Evolutionary conservation across 1,140 invertebrate species (phyloP), one percentile per base, ranked within the genome.

Genomic region (Drosophila burlai): DNA sequence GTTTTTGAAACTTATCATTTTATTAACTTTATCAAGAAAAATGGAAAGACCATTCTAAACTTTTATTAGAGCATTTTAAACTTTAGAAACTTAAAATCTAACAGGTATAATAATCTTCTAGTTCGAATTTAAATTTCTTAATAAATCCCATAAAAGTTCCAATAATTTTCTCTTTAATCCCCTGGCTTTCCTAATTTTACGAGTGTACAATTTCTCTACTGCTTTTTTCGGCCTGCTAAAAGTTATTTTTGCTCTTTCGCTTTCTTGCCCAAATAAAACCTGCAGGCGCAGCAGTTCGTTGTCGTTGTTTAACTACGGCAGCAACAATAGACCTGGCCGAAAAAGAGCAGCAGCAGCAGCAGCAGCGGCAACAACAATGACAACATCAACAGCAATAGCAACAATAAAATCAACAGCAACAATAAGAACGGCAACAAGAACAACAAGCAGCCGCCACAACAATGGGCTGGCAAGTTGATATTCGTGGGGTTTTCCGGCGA

Each of bases 241-340:
- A 81, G 60, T 84, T 84, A 78, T 83, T 62, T 81, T 73, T 55
- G 29, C 52, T 60, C 36, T 75, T 58, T 49, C 60, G 50, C 60
- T 52, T 75, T 76, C 52, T 76, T 76, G 54, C 38, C 62, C 73
- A 83, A 77, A 87, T 81, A 81, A 79, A 87, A 84, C 58, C 84
- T 87, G 84, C 84, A 87, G 84, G 84, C 84, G 42, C 72, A 84
- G 85, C 84, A 81, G 45, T 83, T 80, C 47, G 36, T 59, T n/a
- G 38, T 62, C 52, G 34, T 71, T 64, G 66, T 66, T 69, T 64
- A 45, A 63, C 45, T 59, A 43, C 57, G 29, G 47, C 45, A 80
- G 62, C 61, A 80, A 55, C 57, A 59, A 49, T 68, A 40, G 64
- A 68, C 62, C 42, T 59, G 31, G 67, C 46, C 47, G 71, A 74